Evolutionary conservation across 2,797 vertebrate genomes (phyloP), one percentile per base, ranked within the genome.

Genomic region (Chrysocyon brachyurus): DNA sequence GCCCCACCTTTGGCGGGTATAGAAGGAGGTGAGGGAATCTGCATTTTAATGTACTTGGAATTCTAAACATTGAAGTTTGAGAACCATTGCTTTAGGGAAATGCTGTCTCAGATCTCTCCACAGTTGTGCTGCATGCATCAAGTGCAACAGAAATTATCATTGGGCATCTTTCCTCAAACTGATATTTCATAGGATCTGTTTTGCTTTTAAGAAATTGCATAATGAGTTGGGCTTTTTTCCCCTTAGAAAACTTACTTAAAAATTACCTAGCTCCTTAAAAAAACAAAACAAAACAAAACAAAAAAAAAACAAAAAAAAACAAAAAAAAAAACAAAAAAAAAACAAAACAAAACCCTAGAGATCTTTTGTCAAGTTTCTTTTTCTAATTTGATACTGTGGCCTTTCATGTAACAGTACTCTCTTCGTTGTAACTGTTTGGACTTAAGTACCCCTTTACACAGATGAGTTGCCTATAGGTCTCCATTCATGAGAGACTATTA

Each of bases 171-270:
- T 24, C 78, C 87, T 90, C 56, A 82, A 52, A 40, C 17, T 82
- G 72, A 4, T 79, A n/a, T 93, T 54, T 81, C 59, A 33, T 85
- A 63, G 40, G 70, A 93, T 36, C 28, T 92, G 9, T 92, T 87
- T 84, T 59, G 17, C 72, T 90, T 93, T 87, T 81, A 75, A 59
- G 84, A 94, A 95, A 91, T 90, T 82, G 72, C 10, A 86, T 61
- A 84, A 49, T 87, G 88, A 94, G 31, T 21, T 95, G 49, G 21
- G 3, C n/a, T 78, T 90, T 82, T 90, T 92, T 63, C 59, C 33
- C 54, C 1, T 6, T 68, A 82, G 19, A 82, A 89, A 93, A 54
- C 22, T 85, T 89, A 79, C 56, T 83, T 87, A 11, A 79, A 87
- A 86, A 12, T 75, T 88, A 54, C 31, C 10, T 81, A 87, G 10